phyloP scores from a whole-genome alignment of 1,140 invertebrate genomes.

The Camponotus floridanus region DNA sequence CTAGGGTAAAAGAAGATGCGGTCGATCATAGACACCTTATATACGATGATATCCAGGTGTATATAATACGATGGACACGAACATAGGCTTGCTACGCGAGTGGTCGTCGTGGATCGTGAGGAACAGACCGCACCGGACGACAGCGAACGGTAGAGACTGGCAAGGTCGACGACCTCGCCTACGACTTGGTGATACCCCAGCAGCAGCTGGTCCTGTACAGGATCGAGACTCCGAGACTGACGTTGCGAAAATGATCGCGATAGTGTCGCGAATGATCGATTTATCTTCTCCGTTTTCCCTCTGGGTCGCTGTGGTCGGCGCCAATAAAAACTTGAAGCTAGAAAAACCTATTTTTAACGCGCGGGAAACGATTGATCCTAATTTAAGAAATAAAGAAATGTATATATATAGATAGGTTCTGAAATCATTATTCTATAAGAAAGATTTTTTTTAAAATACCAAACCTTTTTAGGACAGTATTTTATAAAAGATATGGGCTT shows the following conservation, averaged over 20 bases:
- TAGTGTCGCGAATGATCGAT: slow-evolving; percentile 43
- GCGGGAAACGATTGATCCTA: neutral
- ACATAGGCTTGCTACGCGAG: slow-evolving; percentile 1
- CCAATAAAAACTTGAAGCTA: neutral
- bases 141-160: slow-evolving; percentile 43
- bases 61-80: slow-evolving; percentile 29
- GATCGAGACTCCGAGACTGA: slow-evolving; percentile 48
- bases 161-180: slow-evolving; percentile 70
- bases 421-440: too few species aligned
- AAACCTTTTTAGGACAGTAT: too few species aligned
- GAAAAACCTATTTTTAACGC: neutral
- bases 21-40: slow-evolving; percentile 37
- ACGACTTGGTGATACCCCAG: slow-evolving; percentile 41
- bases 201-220: slow-evolving; percentile 47
- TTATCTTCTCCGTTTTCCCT: slow-evolving; percentile 45
- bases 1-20: neutral
- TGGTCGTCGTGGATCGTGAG: slow-evolving; percentile 17
- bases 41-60: slow-evolving; percentile 29
- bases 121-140: slow-evolving; percentile 40
- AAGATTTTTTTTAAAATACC: too few species aligned
- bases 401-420: too few species aligned
- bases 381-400: neutral
- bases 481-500: too few species aligned
- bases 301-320: neutral
- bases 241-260: slow-evolving; percentile 46